Evolutionary conservation across 1,140 invertebrate genomes (phyloP).

Genomic region (Sinella curviseta): DNA sequence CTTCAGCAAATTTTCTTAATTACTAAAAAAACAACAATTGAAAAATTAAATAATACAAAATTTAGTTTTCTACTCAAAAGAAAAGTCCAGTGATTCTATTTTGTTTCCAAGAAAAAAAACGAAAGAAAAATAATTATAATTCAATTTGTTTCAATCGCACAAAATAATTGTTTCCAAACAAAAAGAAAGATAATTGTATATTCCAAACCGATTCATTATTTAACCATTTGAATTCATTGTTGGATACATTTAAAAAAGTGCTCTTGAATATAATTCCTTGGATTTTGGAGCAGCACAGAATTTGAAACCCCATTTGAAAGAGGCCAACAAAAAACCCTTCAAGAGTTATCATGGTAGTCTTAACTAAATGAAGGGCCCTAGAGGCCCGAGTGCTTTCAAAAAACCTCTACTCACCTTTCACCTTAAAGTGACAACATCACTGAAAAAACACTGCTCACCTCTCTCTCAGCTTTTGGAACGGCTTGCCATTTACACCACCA

Average conservation of each 20-base stretch:
- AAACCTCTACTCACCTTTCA: not conserved
- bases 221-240: no score
- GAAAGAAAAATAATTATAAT: no score
- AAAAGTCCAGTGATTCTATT: not conserved
- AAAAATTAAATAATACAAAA: no score
- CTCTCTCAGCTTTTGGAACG: no score
- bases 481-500: no score
- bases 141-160: no score
- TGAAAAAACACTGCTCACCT: no score
- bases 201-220: no score
- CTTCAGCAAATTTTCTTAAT: no score
- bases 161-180: no score
- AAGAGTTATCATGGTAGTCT: not conserved
- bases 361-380: not conserved
- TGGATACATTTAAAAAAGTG: constrained; percentile 7
- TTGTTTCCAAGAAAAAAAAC: not conserved
- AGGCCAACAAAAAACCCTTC: constrained; percentile 3
- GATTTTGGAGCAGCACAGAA: not conserved
- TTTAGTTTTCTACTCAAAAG: not conserved
- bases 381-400: constrained; percentile 3
- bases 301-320: not conserved
- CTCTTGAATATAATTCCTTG: not conserved
- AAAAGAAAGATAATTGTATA: no score
- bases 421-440: not conserved
- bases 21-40: not conserved